Conservation (phyloP, 2,113 vertebrate species). For the Agelaius phoeniceus region DNA sequence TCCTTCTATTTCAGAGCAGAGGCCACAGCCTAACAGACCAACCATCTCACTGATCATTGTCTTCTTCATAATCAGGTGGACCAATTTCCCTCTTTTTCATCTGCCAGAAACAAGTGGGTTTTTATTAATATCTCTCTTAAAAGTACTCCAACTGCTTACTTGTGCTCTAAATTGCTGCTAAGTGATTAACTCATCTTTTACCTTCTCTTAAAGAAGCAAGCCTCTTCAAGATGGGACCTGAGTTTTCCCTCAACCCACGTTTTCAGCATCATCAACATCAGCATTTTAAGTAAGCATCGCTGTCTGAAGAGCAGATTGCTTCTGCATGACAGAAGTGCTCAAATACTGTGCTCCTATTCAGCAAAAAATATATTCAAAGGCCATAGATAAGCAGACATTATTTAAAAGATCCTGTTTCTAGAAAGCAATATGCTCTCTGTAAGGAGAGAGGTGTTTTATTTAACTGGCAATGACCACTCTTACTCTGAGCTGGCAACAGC, state of each 20-base stretch:
- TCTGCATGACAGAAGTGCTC: neutral
- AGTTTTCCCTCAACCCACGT: neutral
- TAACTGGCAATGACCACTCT: neutral
- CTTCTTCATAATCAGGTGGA: neutral
- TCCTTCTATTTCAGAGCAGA: neutral
- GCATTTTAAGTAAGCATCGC: neutral
- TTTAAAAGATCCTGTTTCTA: neutral
- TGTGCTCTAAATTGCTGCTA: neutral
- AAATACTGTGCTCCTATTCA: neutral
- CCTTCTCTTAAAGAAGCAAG: neutral
- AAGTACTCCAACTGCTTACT: neutral
- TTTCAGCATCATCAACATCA: conserved; percentile 3
- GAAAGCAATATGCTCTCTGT: neutral
- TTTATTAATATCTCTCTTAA: neutral
- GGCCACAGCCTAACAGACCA: neutral
- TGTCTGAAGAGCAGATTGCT: conserved; percentile 10
- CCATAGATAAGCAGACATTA: neutral
- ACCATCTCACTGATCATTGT: neutral
- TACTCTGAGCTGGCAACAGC: neutral
- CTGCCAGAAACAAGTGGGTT: neutral
- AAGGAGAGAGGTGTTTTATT: neutral
- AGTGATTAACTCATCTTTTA: neutral
- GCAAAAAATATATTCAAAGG: neutral
- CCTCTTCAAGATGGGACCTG: neutral
- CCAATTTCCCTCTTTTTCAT: neutral